These are phyloP conservation scores for Clarias gariepinus DNA, from an alignment of 2,113 vertebrate species.

Conservation along the genomic window DNA sequence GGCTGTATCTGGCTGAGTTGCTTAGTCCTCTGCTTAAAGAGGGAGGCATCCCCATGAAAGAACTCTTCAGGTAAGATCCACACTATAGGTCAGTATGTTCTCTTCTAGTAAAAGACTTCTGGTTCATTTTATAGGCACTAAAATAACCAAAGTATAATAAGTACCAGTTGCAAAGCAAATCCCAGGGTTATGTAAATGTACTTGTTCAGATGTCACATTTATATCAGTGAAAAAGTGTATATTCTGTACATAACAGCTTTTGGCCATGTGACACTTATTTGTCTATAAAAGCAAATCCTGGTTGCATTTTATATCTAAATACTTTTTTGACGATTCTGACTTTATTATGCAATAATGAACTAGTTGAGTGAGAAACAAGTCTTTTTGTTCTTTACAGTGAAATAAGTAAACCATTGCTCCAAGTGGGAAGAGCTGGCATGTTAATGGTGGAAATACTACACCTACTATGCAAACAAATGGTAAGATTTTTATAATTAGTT, in stretches of 20 bases:
- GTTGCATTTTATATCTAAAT: not conserved
- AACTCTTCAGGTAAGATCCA: slow-evolving; percentile 84
- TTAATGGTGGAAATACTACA: slow-evolving; percentile 98
- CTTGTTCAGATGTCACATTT: not conserved
- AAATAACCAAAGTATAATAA: not conserved
- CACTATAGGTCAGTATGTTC: not conserved
- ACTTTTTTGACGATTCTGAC: not conserved
- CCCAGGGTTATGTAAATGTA: not conserved
- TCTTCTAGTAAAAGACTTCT: not conserved
- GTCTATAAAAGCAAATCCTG: not conserved
- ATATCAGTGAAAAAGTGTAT: not conserved
- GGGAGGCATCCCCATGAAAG: slow-evolving; percentile 93
- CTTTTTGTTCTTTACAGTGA: slow-evolving; percentile 79
- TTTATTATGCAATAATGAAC: not conserved
- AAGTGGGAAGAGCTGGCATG: slow-evolving; percentile 92
- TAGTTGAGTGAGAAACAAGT: not conserved
- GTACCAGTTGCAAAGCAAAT: not conserved
- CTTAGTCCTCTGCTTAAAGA: slow-evolving; percentile 90
- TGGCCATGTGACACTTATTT: not conserved
- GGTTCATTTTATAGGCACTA: not conserved
- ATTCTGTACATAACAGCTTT: not conserved
- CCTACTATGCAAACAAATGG: slow-evolving; percentile 99
- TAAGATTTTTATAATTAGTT: slow-evolving; percentile 65
- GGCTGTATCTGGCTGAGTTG: slow-evolving; percentile 95
- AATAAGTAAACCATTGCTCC: slow-evolving; percentile 97